phyloP scores from a whole-genome alignment of 2,888 invertebrate genomes.

The Netelia fuscicornis region DNA sequence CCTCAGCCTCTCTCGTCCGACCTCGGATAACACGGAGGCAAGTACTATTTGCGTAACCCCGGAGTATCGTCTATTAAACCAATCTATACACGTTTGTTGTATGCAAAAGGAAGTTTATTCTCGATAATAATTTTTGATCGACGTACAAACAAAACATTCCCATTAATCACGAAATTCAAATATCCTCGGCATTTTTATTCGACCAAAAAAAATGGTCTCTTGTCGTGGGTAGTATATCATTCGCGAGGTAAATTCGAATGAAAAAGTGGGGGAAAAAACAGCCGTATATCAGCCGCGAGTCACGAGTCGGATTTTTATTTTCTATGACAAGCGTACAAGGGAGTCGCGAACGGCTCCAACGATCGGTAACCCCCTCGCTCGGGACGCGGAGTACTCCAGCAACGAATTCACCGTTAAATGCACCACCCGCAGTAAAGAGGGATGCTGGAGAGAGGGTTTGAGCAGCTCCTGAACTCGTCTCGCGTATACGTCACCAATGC shows the following conservation, averaged over 20 bases:
- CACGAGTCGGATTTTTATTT: slow-evolving; percentile 6
- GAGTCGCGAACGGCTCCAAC: slow-evolving; percentile 19
- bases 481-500: slow-evolving; percentile 15
- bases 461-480: not conserved
- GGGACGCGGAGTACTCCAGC: slow-evolving; percentile 2
- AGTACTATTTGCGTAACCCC: slow-evolving; percentile 23
- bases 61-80: not conserved
- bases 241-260: not conserved
- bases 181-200: too few relatives aligned
- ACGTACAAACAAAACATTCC: too few relatives aligned
- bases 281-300: not conserved
- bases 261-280: slow-evolving; percentile 10
- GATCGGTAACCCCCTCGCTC: slow-evolving; percentile 1
- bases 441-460: too few relatives aligned
- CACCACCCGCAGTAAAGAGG: not conserved
- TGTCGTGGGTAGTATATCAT: too few relatives aligned
- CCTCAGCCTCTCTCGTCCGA: not conserved
- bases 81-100: too few relatives aligned
- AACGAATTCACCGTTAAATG: slow-evolving; percentile 30
- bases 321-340: slow-evolving; percentile 21
- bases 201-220: too few relatives aligned
- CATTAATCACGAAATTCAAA: too few relatives aligned
- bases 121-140: too few relatives aligned
- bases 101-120: too few relatives aligned
- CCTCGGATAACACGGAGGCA: slow-evolving; percentile 15